Base-by-base conservation (phyloP, 1,140 invertebrate genomes). In the Anoplolepis gracilipes region DNA sequence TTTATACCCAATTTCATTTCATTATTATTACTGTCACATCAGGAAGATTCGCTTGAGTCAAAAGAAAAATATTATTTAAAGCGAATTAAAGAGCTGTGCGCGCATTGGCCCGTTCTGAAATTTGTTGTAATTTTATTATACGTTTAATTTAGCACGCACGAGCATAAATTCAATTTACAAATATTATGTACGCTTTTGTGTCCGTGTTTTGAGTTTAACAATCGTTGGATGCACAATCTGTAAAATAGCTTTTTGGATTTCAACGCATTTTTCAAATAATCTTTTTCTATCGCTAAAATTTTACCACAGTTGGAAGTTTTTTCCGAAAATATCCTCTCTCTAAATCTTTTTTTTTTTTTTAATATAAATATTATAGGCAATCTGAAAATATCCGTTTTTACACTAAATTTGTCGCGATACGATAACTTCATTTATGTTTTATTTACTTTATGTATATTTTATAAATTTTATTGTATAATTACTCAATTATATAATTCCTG, bases 111-210 rank as follows among this genome's bases (percentile, higher is more conserved):
- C 13, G 33, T 33, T 72, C 19, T 46, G 53, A 72, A 82, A 72
- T 72, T 82, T 72, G 7, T 7, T 11, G 36, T 42, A 59, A 42
- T 59, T 82, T 73, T 36, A 19, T 82, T 73, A 73, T 22, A 28
- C 53, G 25, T 59, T 72, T 82, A 33, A 82, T 82, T 82, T 73
- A 59, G 53, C 53, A 70, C 36, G 30, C 33, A 36, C 25, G 39
- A 59, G 28, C 19, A 19, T 30, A 19, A 30, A 82, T 72, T 30
- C 11, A 16, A 57, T 82, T 73, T 72, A 33, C 49, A 57, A 79
- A 28, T 25, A 59, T 82, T 33, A 22, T 42, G 13, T 36, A 30
- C 39, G 10, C 59, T n/a, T n/a, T 11, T 49, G 28, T 8, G 19
- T 55, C 2, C 10, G 33, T 69, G 30, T 39, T 70, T 46, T 33